phyloP scores from a whole-genome alignment of 2,113 vertebrate genomes.

The Anas platyrhynchos region DNA sequence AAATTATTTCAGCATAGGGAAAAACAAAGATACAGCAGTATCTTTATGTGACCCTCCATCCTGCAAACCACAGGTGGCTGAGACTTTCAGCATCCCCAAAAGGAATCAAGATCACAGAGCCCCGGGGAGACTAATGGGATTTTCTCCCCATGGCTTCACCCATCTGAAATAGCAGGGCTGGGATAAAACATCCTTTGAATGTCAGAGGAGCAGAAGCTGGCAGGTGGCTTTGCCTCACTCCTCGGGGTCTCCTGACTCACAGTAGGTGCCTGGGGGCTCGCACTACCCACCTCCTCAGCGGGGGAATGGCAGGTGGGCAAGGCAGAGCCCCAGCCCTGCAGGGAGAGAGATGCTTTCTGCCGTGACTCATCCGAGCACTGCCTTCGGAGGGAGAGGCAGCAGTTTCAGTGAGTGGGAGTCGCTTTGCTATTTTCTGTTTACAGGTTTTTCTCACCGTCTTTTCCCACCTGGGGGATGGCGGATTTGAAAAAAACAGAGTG shows the following conservation, averaged over 20 bases:
- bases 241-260: constrained; percentile 4
- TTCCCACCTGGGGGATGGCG: constrained; percentile 1
- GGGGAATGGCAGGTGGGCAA: constrained; percentile 50
- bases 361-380: constrained; percentile 44
- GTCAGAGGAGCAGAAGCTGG: neutral
- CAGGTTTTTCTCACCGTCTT: neutral
- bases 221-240: constrained; percentile 17
- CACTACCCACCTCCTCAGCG: neutral
- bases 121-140: fast-evolving
- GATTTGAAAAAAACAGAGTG: neutral
- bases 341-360: constrained; percentile 2
- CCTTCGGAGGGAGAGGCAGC: constrained; percentile 17
- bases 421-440: constrained; percentile 58
- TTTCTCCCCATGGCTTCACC: neutral
- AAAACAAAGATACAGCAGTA: neutral
- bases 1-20: neutral
- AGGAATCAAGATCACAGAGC: fast-evolving
- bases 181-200: neutral
- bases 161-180: neutral
- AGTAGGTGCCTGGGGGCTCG: neutral
- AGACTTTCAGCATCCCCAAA: neutral
- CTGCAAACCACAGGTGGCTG: neutral
- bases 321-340: neutral
- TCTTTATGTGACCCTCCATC: neutral
- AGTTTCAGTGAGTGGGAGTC: constrained; percentile 18